phyloP scores from a whole-genome alignment of 2,113 vertebrate genomes.

The Cyprinus carpio region DNA sequence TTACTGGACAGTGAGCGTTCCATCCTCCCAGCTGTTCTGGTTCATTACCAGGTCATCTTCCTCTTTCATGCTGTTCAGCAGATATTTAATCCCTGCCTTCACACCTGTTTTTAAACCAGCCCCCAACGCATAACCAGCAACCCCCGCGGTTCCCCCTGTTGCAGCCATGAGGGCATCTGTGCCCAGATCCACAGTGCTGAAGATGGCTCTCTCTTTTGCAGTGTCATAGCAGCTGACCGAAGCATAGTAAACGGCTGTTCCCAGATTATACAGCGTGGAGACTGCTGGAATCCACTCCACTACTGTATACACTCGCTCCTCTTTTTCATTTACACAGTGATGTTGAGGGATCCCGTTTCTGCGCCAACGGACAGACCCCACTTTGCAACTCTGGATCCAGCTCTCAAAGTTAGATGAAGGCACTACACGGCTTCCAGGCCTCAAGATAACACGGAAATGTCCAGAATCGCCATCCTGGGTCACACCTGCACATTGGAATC shows the following conservation, averaged over 20 bases:
- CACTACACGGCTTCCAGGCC: constrained; percentile 56
- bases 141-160: constrained; percentile 64
- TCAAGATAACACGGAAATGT: constrained; percentile 63
- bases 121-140: constrained; percentile 71
- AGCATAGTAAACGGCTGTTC: constrained; percentile 86
- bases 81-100: constrained; percentile 76
- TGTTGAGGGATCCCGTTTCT: constrained; percentile 40
- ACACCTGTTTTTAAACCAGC: constrained; percentile 78
- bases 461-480: constrained; percentile 50
- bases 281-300: constrained; percentile 79
- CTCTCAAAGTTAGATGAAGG: constrained; percentile 54
- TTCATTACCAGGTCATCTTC: constrained; percentile 74
- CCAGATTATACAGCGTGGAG: constrained; percentile 84
- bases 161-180: constrained; percentile 78
- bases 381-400: constrained; percentile 69
- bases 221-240: constrained; percentile 75
- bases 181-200: constrained; percentile 80
- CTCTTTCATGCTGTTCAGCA: constrained; percentile 73
- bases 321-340: constrained; percentile 72
- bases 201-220: constrained; percentile 81
- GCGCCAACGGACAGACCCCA: constrained; percentile 53
- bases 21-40: constrained; percentile 69
- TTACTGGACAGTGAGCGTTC: constrained; percentile 62
- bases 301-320: constrained; percentile 72
- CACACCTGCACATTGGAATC: constrained; percentile 76